Conservation (phyloP, 2,113 vertebrate species). For the Callopanchax toddi region DNA sequence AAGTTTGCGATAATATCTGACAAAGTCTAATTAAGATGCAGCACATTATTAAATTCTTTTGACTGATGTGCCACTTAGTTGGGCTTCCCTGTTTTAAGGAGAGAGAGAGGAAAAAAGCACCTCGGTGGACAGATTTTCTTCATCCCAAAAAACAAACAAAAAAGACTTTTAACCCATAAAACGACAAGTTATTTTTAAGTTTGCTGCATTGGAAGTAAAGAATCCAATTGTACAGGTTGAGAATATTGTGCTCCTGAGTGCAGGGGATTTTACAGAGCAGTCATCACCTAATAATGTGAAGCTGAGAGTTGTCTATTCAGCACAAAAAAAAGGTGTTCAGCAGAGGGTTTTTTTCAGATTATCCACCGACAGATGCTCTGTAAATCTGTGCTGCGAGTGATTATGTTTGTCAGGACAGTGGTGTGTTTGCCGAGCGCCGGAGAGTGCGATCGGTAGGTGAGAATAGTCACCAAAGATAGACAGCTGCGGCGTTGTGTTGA, state of each 20-base stretch:
- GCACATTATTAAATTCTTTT: constrained; percentile 10
- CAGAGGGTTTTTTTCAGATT: constrained; percentile 13
- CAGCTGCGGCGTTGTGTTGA: constrained; percentile 52
- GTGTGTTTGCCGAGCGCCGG: constrained; percentile 63
- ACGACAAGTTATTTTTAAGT: neutral
- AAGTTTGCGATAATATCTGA: constrained; percentile 21
- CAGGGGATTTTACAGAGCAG: constrained; percentile 35
- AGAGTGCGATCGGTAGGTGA: constrained; percentile 63
- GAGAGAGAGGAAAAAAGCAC: neutral
- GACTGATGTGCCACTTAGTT: constrained; percentile 5
- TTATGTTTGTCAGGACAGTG: constrained; percentile 62
- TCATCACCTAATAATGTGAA: constrained; percentile 39
- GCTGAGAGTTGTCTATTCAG: constrained; percentile 29
- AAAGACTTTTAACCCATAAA: too few relatives aligned
- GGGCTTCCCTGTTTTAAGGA: neutral
- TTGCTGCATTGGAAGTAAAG: constrained; percentile 21
- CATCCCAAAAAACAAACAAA: neutral
- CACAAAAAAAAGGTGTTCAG: constrained; percentile 44
- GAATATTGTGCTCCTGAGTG: constrained; percentile 18
- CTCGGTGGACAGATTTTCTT: neutral
- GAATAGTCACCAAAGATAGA: constrained; percentile 60
- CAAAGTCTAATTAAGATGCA: constrained; percentile 27
- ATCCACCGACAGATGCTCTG: constrained; percentile 47
- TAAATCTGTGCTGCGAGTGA: constrained; percentile 49
- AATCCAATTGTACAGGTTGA: constrained; percentile 17